Percentiles rank a stretch among this genome's conserved stretches.
phyloP scores from a whole-genome alignment of 2,113 vertebrate species.

The Carassius carassius region DNA sequence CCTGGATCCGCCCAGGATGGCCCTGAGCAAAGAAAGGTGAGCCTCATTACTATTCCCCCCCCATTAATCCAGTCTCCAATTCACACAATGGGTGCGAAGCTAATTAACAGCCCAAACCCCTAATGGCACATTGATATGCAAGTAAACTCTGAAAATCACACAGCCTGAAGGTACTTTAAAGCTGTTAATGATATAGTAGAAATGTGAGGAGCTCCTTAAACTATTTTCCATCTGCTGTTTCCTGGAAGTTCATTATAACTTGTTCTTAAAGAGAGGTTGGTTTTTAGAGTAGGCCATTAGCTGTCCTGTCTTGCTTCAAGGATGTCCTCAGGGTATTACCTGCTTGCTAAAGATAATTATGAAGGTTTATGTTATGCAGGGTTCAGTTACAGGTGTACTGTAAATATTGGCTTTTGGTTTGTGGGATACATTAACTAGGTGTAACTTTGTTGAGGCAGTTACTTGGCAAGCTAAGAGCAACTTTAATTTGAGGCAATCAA shows the following conservation, averaged over 20 bases:
- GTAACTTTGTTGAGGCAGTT: not conserved
- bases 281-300: not conserved
- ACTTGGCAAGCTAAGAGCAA: not conserved
- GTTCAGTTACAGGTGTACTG: not conserved
- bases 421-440: not conserved
- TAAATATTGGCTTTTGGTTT: conserved; percentile 6
- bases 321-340: not conserved
- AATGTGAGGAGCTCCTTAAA: conserved; percentile 31
- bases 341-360: conserved; percentile 56
- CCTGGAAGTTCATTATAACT: conserved; percentile 32
- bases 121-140: conserved; percentile 46
- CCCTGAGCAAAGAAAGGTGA: conserved; percentile 94
- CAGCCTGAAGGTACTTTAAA: conserved; percentile 39
- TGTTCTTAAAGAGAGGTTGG: conserved; percentile 14
- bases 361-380: conserved; percentile 1
- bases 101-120: conserved; percentile 46
- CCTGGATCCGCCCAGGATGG: conserved; percentile 95
- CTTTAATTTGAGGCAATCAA: not conserved
- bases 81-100: conserved; percentile 24
- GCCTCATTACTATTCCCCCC: conserved; percentile 22
- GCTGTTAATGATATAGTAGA: conserved; percentile 44
- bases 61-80: conserved; percentile 1
- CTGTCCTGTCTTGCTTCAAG: not conserved
- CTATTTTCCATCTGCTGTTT: conserved; percentile 28
- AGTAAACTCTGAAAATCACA: conserved; percentile 32